Evolutionary conservation across 2,797 vertebrate species (phyloP).

Genomic region (Sebastes iracundus): DNA sequence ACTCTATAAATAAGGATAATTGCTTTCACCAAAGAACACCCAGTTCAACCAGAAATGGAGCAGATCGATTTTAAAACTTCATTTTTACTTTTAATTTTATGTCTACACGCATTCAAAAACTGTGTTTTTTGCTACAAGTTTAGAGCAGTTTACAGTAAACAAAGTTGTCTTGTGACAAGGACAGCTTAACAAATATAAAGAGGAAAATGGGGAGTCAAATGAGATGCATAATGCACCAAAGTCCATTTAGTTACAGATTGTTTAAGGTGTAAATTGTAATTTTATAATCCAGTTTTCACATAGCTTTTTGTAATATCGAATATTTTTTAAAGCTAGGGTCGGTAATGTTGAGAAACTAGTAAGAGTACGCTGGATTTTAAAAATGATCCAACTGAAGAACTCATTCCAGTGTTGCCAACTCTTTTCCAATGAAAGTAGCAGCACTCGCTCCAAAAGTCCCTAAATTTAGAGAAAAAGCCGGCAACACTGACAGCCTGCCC

Average conservation of each 20-base stretch:
- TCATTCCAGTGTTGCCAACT: fast-evolving
- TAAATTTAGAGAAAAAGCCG: too few species aligned
- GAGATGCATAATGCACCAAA: background rate
- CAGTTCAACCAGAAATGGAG: background rate
- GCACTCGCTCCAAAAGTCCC: too few species aligned
- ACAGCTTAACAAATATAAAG: background rate
- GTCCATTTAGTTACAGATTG: background rate
- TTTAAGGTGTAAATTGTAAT: background rate
- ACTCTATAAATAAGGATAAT: background rate
- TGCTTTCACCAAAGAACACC: background rate
- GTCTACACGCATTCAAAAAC: background rate
- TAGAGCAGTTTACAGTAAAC: background rate
- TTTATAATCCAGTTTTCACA: background rate
- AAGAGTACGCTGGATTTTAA: too few species aligned
- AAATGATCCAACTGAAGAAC: too few species aligned
- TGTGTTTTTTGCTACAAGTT: background rate
- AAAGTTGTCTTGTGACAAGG: background rate
- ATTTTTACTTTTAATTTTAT: background rate
- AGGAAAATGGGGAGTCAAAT: background rate
- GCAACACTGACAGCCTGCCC: too few species aligned
- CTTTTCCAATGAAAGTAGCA: too few species aligned
- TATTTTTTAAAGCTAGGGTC: background rate
- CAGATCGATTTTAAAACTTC: background rate
- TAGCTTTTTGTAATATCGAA: background rate
- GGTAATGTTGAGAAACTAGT: too few species aligned